Percentiles rank a stretch among this genome's conserved stretches.
phyloP scores from a whole-genome alignment of 2,888 invertebrate genomes.

The Tiphia femorata region DNA sequence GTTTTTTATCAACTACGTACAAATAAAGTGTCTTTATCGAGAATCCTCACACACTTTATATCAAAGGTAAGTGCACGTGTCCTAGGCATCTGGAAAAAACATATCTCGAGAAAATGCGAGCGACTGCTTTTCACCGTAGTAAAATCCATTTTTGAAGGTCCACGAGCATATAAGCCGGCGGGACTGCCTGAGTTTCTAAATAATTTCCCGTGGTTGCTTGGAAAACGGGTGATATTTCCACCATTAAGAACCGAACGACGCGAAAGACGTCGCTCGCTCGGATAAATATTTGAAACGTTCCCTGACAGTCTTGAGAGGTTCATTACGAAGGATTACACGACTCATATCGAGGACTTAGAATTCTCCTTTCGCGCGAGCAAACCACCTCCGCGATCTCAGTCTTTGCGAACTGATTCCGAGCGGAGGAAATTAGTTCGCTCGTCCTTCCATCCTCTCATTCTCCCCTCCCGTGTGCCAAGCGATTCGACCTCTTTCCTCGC shows the following conservation, averaged over 20 bases:
- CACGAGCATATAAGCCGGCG: slow-evolving; percentile 14
- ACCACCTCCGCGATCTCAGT: slow-evolving; percentile 47
- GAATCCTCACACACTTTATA: too few relatives aligned
- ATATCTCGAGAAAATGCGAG: background rate
- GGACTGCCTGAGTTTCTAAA: slow-evolving; percentile 33
- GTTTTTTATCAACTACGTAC: too few relatives aligned
- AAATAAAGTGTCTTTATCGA: too few relatives aligned
- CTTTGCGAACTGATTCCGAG: slow-evolving; percentile 49
- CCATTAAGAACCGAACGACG: slow-evolving; percentile 41
- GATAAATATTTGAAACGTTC: slow-evolving; percentile 60
- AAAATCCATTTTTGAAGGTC: slow-evolving; percentile 17
- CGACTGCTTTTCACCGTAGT: slow-evolving; percentile 14
- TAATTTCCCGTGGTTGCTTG: slow-evolving; percentile 35
- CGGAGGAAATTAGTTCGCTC: slow-evolving; percentile 55
- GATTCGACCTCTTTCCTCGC: slow-evolving; percentile 16
- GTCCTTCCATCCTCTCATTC: slow-evolving; percentile 2
- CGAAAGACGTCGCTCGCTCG: slow-evolving; percentile 48
- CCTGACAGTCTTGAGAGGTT: slow-evolving; percentile 59
- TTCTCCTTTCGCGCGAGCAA: slow-evolving; percentile 47
- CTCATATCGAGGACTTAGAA: slow-evolving; percentile 64
- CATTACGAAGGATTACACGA: slow-evolving; percentile 63
- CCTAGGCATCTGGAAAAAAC: too few relatives aligned
- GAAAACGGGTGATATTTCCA: slow-evolving; percentile 17
- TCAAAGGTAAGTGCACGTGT: too few relatives aligned
- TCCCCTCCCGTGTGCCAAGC: slow-evolving; percentile 12